A percentile compares a stretch with the other conserved stretches of the same genome.
phyloP scores from a whole-genome alignment of 1,140 invertebrate species.

The Musca domestica region DNA sequence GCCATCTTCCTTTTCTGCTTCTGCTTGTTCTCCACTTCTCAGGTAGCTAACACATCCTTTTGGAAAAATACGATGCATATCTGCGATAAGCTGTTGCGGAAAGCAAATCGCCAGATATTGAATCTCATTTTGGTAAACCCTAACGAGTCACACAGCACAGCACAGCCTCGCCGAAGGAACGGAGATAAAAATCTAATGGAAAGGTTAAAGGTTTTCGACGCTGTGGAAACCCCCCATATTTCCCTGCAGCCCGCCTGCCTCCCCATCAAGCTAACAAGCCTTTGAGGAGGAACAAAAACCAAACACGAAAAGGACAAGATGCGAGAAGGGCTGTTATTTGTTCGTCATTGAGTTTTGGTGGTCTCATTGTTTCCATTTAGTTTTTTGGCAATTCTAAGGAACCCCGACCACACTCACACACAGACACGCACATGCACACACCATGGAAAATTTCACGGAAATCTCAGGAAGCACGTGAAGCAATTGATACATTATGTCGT shows the following conservation, averaged over 20 bases:
- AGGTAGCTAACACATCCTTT: not conserved
- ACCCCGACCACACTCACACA: not conserved
- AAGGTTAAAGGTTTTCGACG: too few species aligned
- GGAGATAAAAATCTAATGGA: too few species aligned
- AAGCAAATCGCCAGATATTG: not conserved
- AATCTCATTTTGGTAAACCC: slow-evolving; percentile 5
- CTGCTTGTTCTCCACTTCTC: too few species aligned
- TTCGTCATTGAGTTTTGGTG: too few species aligned
- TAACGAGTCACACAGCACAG: too few species aligned
- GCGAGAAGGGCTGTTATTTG: not conserved
- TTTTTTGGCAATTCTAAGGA: not conserved
- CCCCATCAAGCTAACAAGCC: not conserved
- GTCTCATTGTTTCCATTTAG: too few species aligned
- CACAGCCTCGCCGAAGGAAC: too few species aligned
- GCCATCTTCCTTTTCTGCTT: too few species aligned
- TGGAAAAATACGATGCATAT: not conserved
- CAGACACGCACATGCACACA: too few species aligned
- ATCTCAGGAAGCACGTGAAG: slow-evolving; percentile 14
- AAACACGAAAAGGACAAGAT: not conserved
- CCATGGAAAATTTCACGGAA: slow-evolving; percentile 12
- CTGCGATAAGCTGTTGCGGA: too few species aligned
- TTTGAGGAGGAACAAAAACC: not conserved
- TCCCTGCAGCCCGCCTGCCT: too few species aligned
- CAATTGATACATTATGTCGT: slow-evolving; percentile 8
- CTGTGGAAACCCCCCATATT: too few species aligned